Percentiles rank a stretch among this genome's conserved stretches.
Evolutionary conservation across 92 coral and sea anemone species (phyloP).

Genomic region (Ricordea florida): DNA sequence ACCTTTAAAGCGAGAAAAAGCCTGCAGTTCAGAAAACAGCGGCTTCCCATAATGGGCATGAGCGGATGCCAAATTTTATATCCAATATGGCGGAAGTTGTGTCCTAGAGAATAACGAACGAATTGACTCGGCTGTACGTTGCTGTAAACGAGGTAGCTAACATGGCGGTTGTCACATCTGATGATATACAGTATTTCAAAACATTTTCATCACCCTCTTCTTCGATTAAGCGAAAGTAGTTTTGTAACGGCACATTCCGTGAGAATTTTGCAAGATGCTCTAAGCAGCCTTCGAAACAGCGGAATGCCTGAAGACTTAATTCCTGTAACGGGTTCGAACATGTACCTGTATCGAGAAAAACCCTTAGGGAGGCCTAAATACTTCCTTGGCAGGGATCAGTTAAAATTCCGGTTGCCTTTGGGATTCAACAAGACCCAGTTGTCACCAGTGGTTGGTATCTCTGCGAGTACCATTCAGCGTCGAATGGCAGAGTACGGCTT

Average conservation of each 20-base stretch:
- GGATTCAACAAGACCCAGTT: slow-evolving; percentile 37
- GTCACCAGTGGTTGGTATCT: slow-evolving; percentile 39
- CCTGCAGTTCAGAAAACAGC: not conserved
- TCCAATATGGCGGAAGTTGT: slow-evolving; percentile 5
- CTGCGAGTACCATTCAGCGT: slow-evolving; percentile 34
- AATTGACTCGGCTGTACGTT: slow-evolving; percentile 19
- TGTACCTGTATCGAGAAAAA: slow-evolving; percentile 12
- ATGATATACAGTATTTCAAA: slow-evolving; percentile 37
- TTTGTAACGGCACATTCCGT: slow-evolving; percentile 21
- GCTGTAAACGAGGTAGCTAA: slow-evolving; percentile 23
- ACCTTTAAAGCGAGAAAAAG: no score
- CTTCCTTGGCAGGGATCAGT: slow-evolving; percentile 30
- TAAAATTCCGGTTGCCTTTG: slow-evolving; percentile 34
- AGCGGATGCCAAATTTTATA: not conserved
- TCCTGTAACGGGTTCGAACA: not conserved
- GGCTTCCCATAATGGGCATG: slow-evolving; percentile 1
- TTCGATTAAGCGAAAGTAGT: slow-evolving; percentile 31
- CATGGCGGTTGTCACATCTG: slow-evolving; percentile 28
- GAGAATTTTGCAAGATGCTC: slow-evolving; percentile 34
- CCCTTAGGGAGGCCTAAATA: slow-evolving; percentile 46
- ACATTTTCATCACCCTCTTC: slow-evolving; percentile 25
- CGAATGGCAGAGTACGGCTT: slow-evolving; percentile 42
- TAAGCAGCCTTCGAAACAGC: slow-evolving; percentile 9
- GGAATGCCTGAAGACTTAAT: slow-evolving; percentile 1
- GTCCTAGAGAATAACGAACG: slow-evolving; percentile 6